Percentiles rank a stretch among this genome's conserved stretches.
Conservation (phyloP, 2,113 vertebrate species). For the Fulica atra region DNA sequence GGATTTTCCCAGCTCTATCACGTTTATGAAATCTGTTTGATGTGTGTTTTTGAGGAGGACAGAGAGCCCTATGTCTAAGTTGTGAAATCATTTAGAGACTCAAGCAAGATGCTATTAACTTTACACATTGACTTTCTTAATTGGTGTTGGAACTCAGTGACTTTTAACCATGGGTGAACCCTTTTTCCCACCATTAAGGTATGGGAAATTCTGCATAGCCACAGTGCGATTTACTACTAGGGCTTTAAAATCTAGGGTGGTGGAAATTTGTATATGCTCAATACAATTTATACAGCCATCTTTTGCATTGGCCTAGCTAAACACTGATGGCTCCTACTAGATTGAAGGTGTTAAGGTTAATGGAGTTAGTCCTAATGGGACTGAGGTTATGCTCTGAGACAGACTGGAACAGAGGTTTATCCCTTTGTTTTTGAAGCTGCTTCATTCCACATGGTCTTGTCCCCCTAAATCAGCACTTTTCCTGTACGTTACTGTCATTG, state of each 20-base stretch:
- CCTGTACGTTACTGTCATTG: neutral
- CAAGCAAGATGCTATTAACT: neutral
- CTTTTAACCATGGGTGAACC: neutral
- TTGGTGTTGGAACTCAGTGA: neutral
- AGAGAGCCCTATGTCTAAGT: neutral
- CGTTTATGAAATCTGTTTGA: conserved; percentile 55
- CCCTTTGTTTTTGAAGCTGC: neutral
- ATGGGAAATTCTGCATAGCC: neutral
- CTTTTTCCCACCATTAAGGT: neutral
- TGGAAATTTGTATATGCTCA: neutral
- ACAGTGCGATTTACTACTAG: neutral
- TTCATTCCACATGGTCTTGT: neutral
- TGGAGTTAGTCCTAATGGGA: neutral
- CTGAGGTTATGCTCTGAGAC: neutral
- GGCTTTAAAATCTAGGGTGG: neutral
- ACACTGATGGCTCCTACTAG: neutral
- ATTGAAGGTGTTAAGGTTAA: neutral
- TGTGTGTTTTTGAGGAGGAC: conserved; percentile 26
- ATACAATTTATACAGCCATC: neutral
- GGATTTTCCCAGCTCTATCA: conserved; percentile 18
- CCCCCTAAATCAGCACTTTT: neutral
- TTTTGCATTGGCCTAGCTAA: neutral
- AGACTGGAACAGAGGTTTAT: neutral
- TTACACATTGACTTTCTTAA: neutral
- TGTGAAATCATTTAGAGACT: conserved; percentile 18